phyloP scores from a whole-genome alignment of 2,888 invertebrate genomes.

The Cremastinae sp. region DNA sequence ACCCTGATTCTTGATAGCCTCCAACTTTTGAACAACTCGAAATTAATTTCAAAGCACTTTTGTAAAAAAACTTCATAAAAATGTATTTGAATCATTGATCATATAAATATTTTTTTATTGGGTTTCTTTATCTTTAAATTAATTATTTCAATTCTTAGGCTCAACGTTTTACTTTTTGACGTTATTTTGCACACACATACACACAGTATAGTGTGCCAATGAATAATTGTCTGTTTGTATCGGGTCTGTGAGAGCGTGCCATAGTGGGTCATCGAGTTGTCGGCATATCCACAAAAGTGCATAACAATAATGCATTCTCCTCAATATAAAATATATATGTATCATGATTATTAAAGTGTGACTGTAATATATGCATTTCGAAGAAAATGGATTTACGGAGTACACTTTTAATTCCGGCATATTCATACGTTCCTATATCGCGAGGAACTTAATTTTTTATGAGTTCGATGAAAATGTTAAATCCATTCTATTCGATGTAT shows the following conservation, averaged over 20 bases:
- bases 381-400: conserved; percentile 17
- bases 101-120: too few relatives aligned
- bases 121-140: too few relatives aligned
- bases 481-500: conserved; percentile 9
- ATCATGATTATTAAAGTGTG: conserved; percentile 4
- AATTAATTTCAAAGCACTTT: too few relatives aligned
- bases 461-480: neutral
- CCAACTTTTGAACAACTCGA: too few relatives aligned
- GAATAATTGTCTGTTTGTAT: neutral
- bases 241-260: conserved; percentile 43
- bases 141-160: too few relatives aligned
- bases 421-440: neutral
- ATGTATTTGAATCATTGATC: too few relatives aligned
- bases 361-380: neutral
- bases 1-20: too few relatives aligned
- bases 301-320: conserved; percentile 51
- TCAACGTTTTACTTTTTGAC: neutral
- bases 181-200: conserved; percentile 1
- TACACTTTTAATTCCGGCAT: too few relatives aligned
- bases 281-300: conserved; percentile 46
- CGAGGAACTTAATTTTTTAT: neutral
- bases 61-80: too few relatives aligned
- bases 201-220: neutral
- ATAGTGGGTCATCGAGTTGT: conserved; percentile 24
- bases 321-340: conserved; percentile 17